Percentiles rank a stretch among this genome's conserved stretches.
These are phyloP conservation scores for Ennomos fuscantarius DNA, from an alignment of 2,888 invertebrate genomes.

Conservation along the genomic window DNA sequence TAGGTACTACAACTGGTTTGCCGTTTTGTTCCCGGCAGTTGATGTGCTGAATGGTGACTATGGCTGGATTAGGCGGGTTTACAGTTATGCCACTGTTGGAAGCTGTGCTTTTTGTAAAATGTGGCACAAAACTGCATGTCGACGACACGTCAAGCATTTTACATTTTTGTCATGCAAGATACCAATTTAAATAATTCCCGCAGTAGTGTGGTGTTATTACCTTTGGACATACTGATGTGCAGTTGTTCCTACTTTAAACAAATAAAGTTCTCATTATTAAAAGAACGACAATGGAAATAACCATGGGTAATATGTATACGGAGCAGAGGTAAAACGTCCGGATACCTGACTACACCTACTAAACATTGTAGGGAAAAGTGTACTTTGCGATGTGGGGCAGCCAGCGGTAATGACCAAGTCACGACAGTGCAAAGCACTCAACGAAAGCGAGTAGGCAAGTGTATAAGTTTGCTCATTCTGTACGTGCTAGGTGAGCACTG, in stretches of 20 bases:
- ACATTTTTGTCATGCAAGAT: too few species aligned
- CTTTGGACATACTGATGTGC: too few species aligned
- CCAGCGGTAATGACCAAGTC: slow-evolving; percentile 60
- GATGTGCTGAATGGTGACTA: slow-evolving; percentile 62
- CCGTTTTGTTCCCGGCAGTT: slow-evolving; percentile 57
- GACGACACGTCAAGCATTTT: slow-evolving; percentile 2
- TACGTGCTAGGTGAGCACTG: slow-evolving; percentile 42
- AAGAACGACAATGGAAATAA: slow-evolving; percentile 42
- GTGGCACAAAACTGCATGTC: slow-evolving; percentile 1
- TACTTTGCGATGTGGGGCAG: slow-evolving; percentile 60
- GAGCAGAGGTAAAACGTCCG: slow-evolving; percentile 41
- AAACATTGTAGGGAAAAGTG: slow-evolving; percentile 52
- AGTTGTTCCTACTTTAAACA: neutral
- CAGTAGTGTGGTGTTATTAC: too few species aligned
- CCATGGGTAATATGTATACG: slow-evolving; percentile 20
- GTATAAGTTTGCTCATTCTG: slow-evolving; percentile 34
- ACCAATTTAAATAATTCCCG: too few species aligned
- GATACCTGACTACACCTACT: slow-evolving; percentile 23
- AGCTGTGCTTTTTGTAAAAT: slow-evolving; percentile 19
- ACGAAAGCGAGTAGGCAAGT: slow-evolving; percentile 43
- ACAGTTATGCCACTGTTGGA: slow-evolving; percentile 32
- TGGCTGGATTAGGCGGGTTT: slow-evolving; percentile 29
- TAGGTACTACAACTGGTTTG: slow-evolving; percentile 65
- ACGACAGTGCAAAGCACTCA: slow-evolving; percentile 56
- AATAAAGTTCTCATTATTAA: slow-evolving; percentile 28